Conservation (phyloP, 2,888 invertebrate genomes). For the Himalopsyche anomala region DNA sequence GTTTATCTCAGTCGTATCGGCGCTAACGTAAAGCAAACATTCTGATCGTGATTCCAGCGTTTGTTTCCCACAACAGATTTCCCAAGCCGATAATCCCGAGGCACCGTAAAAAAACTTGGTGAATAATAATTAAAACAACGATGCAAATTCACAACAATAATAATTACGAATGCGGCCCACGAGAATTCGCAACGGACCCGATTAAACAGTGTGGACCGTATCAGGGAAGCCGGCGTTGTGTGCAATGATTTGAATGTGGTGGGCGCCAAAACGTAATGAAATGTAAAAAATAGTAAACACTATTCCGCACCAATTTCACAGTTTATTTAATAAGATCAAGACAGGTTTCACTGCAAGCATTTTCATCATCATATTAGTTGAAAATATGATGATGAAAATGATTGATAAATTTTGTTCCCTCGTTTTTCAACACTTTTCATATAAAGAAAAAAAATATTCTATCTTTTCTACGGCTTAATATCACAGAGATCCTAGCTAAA, state of each 20-base stretch:
- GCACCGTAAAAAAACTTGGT: constrained; percentile 51
- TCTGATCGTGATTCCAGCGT: background rate
- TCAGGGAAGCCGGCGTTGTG: background rate
- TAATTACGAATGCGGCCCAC: constrained; percentile 29
- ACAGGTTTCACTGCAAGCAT: too few relatives aligned
- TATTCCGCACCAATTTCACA: too few relatives aligned
- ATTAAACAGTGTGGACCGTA: background rate
- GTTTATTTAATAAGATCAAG: too few relatives aligned
- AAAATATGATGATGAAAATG: too few relatives aligned
- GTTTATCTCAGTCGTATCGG: background rate
- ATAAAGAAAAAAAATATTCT: too few relatives aligned
- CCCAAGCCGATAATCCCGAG: constrained; percentile 53
- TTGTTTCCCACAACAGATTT: constrained; percentile 54
- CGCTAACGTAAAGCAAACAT: background rate
- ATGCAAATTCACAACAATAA: constrained; percentile 52
- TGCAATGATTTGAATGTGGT: background rate
- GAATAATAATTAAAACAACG: constrained; percentile 50
- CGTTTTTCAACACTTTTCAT: too few relatives aligned
- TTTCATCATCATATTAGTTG: too few relatives aligned
- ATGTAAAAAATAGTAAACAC: background rate
- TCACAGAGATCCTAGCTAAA: too few relatives aligned
- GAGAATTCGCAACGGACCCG: constrained; percentile 51
- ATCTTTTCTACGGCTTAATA: too few relatives aligned
- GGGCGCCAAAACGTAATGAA: background rate
- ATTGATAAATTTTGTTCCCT: too few relatives aligned